Evolutionary conservation across 2,113 vertebrate species (phyloP).

Genomic region (Poeciliopsis turrubarensis): DNA sequence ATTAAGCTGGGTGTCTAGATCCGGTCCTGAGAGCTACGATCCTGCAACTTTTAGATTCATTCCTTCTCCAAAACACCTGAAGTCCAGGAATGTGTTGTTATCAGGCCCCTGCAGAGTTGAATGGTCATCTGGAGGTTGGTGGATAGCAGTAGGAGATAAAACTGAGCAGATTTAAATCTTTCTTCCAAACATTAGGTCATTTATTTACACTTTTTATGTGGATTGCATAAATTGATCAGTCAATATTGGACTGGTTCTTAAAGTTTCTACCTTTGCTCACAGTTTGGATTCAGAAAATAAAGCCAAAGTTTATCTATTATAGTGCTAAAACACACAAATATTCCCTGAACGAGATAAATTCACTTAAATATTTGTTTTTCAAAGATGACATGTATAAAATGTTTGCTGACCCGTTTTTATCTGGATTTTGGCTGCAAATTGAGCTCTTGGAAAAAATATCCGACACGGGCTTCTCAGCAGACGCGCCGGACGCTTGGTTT

Average conservation of each 20-base stretch:
- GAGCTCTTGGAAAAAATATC: neutral
- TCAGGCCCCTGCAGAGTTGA: neutral
- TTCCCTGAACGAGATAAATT: neutral
- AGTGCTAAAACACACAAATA: neutral
- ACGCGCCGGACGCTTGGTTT: slow-evolving; percentile 8
- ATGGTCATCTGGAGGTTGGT: neutral
- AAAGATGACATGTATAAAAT: neutral
- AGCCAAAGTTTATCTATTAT: neutral
- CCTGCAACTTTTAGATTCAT: neutral
- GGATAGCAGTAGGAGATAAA: neutral
- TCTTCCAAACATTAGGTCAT: neutral
- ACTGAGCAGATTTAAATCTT: neutral
- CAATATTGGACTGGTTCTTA: neutral
- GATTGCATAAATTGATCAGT: neutral
- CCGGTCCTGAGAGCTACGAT: neutral
- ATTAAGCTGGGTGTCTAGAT: too few relatives aligned
- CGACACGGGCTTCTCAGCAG: neutral
- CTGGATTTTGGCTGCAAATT: neutral
- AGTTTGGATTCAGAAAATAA: neutral
- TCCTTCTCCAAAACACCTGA: neutral
- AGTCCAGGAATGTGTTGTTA: neutral
- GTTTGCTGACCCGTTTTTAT: slow-evolving; percentile 15
- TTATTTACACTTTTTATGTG: neutral
- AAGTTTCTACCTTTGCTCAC: neutral
- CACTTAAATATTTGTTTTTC: neutral